phyloP scores from a whole-genome alignment of 2,888 invertebrate genomes.

The Boloria selene region DNA sequence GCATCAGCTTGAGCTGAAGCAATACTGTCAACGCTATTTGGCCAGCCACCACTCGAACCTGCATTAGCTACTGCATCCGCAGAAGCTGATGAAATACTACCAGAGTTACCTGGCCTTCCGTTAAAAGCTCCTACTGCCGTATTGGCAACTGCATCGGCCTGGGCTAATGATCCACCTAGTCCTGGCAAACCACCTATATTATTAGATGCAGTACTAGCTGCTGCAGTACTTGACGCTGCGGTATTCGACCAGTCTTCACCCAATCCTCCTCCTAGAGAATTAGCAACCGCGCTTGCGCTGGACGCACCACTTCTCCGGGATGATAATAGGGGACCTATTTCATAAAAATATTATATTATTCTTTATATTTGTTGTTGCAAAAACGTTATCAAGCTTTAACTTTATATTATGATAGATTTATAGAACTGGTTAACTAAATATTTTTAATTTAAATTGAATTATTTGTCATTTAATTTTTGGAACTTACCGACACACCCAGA shows the following conservation, averaged over 20 bases:
- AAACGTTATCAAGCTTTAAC: too few relatives aligned
- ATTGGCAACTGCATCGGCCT: slow-evolving; percentile 38
- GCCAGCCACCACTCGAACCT: too few relatives aligned
- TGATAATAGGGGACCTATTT: too few relatives aligned
- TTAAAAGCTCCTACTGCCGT: slow-evolving; percentile 31
- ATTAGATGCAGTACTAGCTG: slow-evolving; percentile 21
- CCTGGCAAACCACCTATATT: slow-evolving; percentile 27
- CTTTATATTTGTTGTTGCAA: too few relatives aligned
- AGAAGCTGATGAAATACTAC: slow-evolving; percentile 27
- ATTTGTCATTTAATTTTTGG: too few relatives aligned
- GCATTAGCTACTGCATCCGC: slow-evolving; percentile 41
- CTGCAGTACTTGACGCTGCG: slow-evolving; percentile 8
- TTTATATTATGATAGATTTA: too few relatives aligned
- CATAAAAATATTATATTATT: too few relatives aligned
- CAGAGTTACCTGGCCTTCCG: slow-evolving; percentile 24
- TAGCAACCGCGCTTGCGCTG: slow-evolving; percentile 35
- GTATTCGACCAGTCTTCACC: slow-evolving; percentile 26
- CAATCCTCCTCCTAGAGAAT: slow-evolving; percentile 30
- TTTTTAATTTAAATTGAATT: too few relatives aligned
- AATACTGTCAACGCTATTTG: slow-evolving; percentile 11
- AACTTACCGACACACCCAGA: too few relatives aligned
- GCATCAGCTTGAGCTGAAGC: slow-evolving; percentile 36
- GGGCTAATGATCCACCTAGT: slow-evolving; percentile 18
- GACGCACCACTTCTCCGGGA: slow-evolving; percentile 36
- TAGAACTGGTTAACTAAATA: too few relatives aligned